phyloP scores from a whole-genome alignment of 2,888 invertebrate species.

The Prosapia bicincta region DNA sequence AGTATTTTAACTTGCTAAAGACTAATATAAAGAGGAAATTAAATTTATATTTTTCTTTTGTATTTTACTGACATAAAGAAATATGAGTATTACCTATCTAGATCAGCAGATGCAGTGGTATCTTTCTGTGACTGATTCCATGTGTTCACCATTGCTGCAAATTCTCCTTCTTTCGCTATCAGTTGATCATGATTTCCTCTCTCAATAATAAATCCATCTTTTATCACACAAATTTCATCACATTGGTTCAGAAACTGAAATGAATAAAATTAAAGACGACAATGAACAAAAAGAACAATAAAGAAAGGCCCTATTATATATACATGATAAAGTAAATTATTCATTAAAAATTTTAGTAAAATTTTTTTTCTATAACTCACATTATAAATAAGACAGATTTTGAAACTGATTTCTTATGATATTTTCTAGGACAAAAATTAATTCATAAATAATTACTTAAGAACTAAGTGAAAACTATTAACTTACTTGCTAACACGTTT shows the following conservation, averaged over 20 bases:
- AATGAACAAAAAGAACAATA: not conserved
- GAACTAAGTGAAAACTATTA: too few species aligned
- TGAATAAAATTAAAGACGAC: not conserved
- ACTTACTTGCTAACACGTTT: too few species aligned
- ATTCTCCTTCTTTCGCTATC: slow-evolving; percentile 45
- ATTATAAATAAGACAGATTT: too few species aligned
- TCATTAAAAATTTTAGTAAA: too few species aligned
- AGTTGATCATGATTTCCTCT: slow-evolving; percentile 54
- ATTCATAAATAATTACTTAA: too few species aligned
- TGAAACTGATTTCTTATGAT: too few species aligned
- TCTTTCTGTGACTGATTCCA: slow-evolving; percentile 29
- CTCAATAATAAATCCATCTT: slow-evolving; percentile 54
- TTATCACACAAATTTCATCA: slow-evolving; percentile 56
- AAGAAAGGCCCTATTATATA: too few species aligned
- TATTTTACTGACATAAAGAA: not conserved
- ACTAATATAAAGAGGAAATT: too few species aligned
- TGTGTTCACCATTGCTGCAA: slow-evolving; percentile 43
- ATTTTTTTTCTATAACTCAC: not conserved
- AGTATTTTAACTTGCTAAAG: too few species aligned
- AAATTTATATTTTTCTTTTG: too few species aligned
- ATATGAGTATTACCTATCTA: slow-evolving; percentile 8
- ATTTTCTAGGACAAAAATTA: too few species aligned
- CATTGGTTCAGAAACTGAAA: slow-evolving; percentile 54
- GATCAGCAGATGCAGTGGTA: slow-evolving; percentile 20
- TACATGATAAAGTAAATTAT: too few species aligned